A percentile compares a stretch with the other conserved stretches of the same genome.
phyloP scores from a whole-genome alignment of 1,140 invertebrate genomes.

The Phthorimaea operculella region DNA sequence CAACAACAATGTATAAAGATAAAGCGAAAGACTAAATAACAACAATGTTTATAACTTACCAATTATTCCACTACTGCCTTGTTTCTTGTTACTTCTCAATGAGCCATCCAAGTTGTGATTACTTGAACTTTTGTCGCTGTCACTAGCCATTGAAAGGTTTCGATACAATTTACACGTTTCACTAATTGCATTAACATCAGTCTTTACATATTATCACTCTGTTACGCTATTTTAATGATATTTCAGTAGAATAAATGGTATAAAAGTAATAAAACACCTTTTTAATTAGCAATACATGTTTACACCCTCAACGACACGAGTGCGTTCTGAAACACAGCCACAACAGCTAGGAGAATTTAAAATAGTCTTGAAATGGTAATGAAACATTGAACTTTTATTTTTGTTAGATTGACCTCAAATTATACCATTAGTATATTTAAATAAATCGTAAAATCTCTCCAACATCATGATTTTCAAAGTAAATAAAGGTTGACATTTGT shows the following conservation, averaged over 20 bases:
- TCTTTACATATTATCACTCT: conserved; percentile 10
- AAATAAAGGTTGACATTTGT: no score
- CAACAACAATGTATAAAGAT: no score
- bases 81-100: conserved; percentile 50
- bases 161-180: conserved; percentile 11
- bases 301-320: conserved; percentile 24
- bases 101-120: conserved; percentile 59
- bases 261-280: conserved; percentile 38
- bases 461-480: no score
- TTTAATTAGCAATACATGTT: conserved; percentile 39
- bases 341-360: no score
- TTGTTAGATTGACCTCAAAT: no score
- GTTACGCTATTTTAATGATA: conserved; percentile 17
- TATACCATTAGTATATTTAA: no score
- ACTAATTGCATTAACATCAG: background rate
- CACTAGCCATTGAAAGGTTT: conserved; percentile 64
- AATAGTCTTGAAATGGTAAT: no score
- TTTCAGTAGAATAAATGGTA: conserved; percentile 13
- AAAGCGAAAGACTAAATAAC: no score
- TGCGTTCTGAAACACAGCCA: background rate
- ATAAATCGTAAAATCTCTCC: no score
- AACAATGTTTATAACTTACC: conserved; percentile 28
- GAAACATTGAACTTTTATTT: no score
- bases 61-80: conserved; percentile 35
- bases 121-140: conserved; percentile 62